Evolutionary conservation across 2,113 vertebrate genomes (phyloP), one percentile per base, ranked within the genome.

Genomic region (Cinclus mexicanus): DNA sequence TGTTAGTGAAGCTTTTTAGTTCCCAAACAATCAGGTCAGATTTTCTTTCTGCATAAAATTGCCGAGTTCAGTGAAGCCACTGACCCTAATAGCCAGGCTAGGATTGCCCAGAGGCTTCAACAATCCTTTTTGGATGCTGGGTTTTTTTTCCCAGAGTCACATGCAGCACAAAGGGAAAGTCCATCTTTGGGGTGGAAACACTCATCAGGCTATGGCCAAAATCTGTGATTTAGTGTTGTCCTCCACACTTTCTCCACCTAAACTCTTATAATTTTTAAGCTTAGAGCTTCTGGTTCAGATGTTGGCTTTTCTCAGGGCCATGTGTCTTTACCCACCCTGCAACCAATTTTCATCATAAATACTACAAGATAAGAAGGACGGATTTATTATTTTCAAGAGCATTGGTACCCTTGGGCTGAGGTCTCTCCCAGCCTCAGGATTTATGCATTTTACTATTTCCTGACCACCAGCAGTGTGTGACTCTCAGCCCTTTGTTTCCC

Each of bases 171-270:
- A 37, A 70, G 31, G 15, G 25, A 67, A 70, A 92, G 22, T 7
- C 25, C 33, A 10, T 29, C 37, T 52, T 22, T 0, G 0, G 6
- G 24, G 8, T 23, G 26, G 50, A 74, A 81, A 29, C 7, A 42
- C 10, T 63, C 12, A 1, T 6, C 35, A 50, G 23, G 16, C 21
- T 71, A 6, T 13, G 22, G 26, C 18, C 56, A 81, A 87, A 76
- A 47, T 10, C 4, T 0, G 2, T 22, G 5, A 37, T 16, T 16
- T 41, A 35, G 14, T 52, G 26, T 2, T 31, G 7, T 37, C 19
- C 37, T 67, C 29, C 39, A n/a, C 0, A 0, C 5, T 75, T 88
- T 49, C 52, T 41, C 13, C 65, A 71, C 14, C 35, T 47, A 37
- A 77, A 53, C 3, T 4, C 25, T 87, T 77, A 20, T 29, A 21